Evolutionary conservation across 92 coral and sea anemone species (phyloP), one percentile per base, ranked within the genome.

Genomic region (Paramuricea clavata): DNA sequence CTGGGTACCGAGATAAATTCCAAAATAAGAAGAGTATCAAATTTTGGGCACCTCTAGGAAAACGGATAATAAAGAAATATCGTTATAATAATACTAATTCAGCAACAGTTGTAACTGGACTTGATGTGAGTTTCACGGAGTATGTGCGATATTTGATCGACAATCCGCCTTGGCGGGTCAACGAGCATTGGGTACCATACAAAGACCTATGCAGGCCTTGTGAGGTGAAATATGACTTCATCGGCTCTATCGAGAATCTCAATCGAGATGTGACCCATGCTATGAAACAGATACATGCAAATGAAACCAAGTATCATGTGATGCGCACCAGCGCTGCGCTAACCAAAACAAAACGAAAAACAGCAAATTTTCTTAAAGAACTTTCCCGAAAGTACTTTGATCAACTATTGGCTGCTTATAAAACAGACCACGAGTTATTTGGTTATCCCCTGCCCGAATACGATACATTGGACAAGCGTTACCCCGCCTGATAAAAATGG

Each of bases 151-250:
- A 44, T 15, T n/a, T 86, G 42, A 59, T 19, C 39, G 28, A 57
- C 27, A 57, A 26, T 17, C 84, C n/a, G 1, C 62, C 76, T 8
- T 2, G 4, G 12, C 12, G 31, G 0, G 23, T 76, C 34, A 75
- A 85, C 42, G 89, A 75, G 39, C 89, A 85, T 30, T 85, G 83
- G 83, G 36, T 56, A 61, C 76, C 83, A 12, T 49, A 36, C 21
- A 17, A 57, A 7, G 7, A 34, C n/a, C 39, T 85, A 2, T 85
- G 89, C 59, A 57, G 79, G 15, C 89, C 89, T 35, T 85, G 89
- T 39, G 61, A 34, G 19, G 43, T 85, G 17, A 5, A 76, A 2
- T 85, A 85, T 39, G 76, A 85, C 22, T 85, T 76, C 84, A 76
- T 85, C 32, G 89, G 89, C 33, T 26, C 33, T 2, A 27, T 61